Evolutionary conservation across 2,888 invertebrate genomes (phyloP), one percentile per base, ranked within the genome.

Genomic region (Calliscelio sp.): DNA sequence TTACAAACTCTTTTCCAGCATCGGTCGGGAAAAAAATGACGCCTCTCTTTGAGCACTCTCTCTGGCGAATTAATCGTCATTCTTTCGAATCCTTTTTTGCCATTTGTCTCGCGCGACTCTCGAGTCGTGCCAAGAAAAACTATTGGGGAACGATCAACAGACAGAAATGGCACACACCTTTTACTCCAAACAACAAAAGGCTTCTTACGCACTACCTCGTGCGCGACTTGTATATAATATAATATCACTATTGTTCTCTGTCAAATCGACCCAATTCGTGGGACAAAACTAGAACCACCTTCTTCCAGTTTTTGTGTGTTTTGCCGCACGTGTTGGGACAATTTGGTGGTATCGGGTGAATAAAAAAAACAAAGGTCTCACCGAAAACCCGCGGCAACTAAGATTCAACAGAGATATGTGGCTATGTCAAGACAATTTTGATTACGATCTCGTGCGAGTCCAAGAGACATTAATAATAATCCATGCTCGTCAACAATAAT

Each of bases 381-480:
- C 10, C 65, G 53, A 66, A 63, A 65, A 71, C 57, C 22, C 49
- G 14, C 66, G 65, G 77, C 55, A 80, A 84, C 73, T 65, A 79
- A 80, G 80, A 71, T 80, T 84, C 80, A 84, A 80, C 80, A 75
- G 84, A 80, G 84, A 84, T 84, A 84, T 84, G 84, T 84, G 66
- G 61, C 70, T 78, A 84, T 84, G 66, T 84, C n/a, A n/a, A n/a
- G n/a, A 74, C 74, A 68, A 61, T 74, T 82, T 79, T 79, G 74
- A 83, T 83, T 74, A 79, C 83, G 70, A 68, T 78, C 78, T 78
- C 78, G 49, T 77, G 55, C n/a, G n/a, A n/a, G n/a, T n/a, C n/a
- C n/a, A 41, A 51, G 44, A 25, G 70, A 61, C 70, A 35, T 63
- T 11, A 16, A 74, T 74, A 81, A 32, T 81, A 81, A 81, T 68